phyloP scores from a whole-genome alignment of 2,113 vertebrate species.

The Elaphurus davidianus region DNA sequence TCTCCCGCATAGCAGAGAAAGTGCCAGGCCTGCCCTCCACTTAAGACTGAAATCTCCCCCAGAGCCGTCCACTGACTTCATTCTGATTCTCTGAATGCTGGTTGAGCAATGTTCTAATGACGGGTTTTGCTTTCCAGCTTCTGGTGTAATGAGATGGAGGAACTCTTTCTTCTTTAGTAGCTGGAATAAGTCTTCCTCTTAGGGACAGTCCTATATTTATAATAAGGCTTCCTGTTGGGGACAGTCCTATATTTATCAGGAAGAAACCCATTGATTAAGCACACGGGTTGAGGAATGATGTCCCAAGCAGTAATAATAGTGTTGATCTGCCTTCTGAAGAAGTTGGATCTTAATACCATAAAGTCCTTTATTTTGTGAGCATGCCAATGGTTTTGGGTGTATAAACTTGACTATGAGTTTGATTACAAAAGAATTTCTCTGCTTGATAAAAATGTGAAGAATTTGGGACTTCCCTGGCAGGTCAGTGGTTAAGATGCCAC shows the following conservation, averaged over 20 bases:
- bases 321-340: neutral
- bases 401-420: neutral
- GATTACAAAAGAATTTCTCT: neutral
- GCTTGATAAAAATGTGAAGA: neutral
- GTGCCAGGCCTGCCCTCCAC: slow-evolving; percentile 21
- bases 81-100: neutral
- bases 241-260: slow-evolving; percentile 30
- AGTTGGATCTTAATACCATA: neutral
- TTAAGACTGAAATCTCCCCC: neutral
- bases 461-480: neutral
- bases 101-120: slow-evolving; percentile 36
- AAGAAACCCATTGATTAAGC: slow-evolving; percentile 29
- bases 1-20: neutral
- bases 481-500: neutral
- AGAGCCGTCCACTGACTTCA: neutral
- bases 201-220: slow-evolving; percentile 21
- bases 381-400: neutral
- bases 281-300: neutral
- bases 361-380: neutral
- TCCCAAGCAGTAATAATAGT: neutral
- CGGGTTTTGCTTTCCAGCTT: slow-evolving; percentile 15
- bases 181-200: slow-evolving; percentile 30
- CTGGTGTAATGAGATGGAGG: slow-evolving; percentile 29
- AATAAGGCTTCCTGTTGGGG: slow-evolving; percentile 12
- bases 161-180: neutral